phyloP scores from a whole-genome alignment of 2,113 vertebrate species.

The Urocynchramus pylzowi region DNA sequence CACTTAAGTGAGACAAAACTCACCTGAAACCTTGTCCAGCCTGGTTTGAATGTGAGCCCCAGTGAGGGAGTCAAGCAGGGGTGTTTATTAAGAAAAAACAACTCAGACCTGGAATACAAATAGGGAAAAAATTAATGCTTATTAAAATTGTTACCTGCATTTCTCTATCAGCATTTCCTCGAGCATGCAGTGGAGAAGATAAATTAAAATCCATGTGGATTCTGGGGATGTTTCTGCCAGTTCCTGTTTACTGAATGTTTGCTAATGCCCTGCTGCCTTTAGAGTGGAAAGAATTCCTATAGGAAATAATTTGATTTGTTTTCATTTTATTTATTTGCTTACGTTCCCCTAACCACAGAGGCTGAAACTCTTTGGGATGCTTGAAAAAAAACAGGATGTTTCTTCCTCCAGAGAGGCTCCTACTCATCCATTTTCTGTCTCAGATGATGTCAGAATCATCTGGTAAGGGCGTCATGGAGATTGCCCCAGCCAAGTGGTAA shows the following conservation, averaged over 20 bases:
- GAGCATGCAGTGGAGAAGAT: fast-evolving
- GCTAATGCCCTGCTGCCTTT: neutral
- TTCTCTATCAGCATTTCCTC: neutral
- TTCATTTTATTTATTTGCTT: neutral
- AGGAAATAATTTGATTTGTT: neutral
- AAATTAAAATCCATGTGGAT: neutral
- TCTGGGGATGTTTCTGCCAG: neutral
- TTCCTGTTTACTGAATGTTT: neutral
- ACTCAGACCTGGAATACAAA: neutral
- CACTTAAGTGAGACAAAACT: neutral
- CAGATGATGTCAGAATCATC: conserved; percentile 1
- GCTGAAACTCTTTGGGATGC: neutral
- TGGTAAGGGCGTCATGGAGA: neutral
- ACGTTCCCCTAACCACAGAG: neutral
- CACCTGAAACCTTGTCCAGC: neutral
- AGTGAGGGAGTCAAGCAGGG: neutral
- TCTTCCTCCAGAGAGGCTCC: neutral
- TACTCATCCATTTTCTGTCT: neutral
- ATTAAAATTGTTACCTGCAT: neutral
- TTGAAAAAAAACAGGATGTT: neutral
- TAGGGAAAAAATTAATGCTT: fast-evolving
- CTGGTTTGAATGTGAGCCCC: neutral
- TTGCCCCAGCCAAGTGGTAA: neutral
- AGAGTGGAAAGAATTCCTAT: neutral
- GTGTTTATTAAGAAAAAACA: fast-evolving